These are phyloP conservation scores for Parazoanthus darwini DNA, from an alignment of 92 coral and sea anemone genomes.

Conservation along the genomic window DNA sequence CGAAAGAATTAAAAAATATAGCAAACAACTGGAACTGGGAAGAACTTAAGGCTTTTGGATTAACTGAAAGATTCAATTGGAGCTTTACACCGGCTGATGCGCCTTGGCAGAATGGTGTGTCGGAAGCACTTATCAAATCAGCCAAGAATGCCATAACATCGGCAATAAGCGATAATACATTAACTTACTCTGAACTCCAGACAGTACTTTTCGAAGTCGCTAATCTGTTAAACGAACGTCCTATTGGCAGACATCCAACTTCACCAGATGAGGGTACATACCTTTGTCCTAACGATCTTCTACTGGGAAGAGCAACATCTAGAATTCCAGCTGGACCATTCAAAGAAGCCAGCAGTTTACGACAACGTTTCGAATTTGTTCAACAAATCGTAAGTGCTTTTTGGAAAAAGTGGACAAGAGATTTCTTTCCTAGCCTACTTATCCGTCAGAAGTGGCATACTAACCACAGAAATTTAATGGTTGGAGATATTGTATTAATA, in stretches of 20 bases:
- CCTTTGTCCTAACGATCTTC: conserved; percentile 16
- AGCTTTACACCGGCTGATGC: conserved; percentile 36
- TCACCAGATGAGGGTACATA: conserved; percentile 60
- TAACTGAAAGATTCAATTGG: conserved; percentile 32
- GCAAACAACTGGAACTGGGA: not conserved
- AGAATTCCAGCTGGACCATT: conserved; percentile 61
- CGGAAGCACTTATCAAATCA: conserved; percentile 38
- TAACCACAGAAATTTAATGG: conserved; percentile 49
- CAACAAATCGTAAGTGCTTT: conserved; percentile 49
- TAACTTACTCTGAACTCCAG: conserved; percentile 38
- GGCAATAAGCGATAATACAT: conserved; percentile 33
- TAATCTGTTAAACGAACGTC: conserved; percentile 52
- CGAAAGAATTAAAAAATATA: conserved; percentile 21
- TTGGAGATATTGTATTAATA: conserved; percentile 64
- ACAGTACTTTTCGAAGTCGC: conserved; percentile 42
- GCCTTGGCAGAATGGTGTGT: conserved; percentile 42
- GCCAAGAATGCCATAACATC: conserved; percentile 18
- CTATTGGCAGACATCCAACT: conserved; percentile 68
- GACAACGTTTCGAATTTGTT: conserved; percentile 54
- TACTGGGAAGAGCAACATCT: conserved; percentile 53
- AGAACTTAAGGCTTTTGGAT: not conserved
- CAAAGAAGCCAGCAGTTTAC: conserved; percentile 43
- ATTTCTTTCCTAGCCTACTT: conserved; percentile 57
- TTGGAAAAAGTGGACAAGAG: conserved; percentile 62
- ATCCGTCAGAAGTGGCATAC: conserved; percentile 69